A percentile compares a stretch with the other conserved stretches of the same genome.
Evolutionary conservation across 2,888 invertebrate species (phyloP).

Genomic region (Holacanthella duospinosa): DNA sequence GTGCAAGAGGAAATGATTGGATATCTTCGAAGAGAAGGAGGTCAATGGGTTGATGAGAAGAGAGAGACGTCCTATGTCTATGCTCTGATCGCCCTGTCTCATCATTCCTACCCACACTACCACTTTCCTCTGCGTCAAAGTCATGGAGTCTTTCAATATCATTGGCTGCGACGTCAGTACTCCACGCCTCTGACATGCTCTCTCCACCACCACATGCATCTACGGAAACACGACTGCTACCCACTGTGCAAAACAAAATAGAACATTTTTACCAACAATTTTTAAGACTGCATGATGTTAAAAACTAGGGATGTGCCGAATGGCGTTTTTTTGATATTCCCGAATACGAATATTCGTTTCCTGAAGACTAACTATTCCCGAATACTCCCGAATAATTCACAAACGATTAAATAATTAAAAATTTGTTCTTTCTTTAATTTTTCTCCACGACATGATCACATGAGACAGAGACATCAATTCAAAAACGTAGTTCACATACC

Average conservation of each 20-base stretch:
- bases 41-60: slow-evolving; percentile 5
- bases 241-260: no score
- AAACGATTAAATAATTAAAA: no score
- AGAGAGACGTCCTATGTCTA: slow-evolving; percentile 34
- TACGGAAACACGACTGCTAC: slow-evolving; percentile 2
- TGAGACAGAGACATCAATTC: no score
- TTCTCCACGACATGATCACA: no score
- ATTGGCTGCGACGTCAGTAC: slow-evolving; percentile 86
- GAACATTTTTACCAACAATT: background rate
- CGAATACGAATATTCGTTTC: no score
- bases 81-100: slow-evolving; percentile 55
- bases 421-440: no score
- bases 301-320: no score
- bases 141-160: slow-evolving; percentile 86
- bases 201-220: slow-evolving; percentile 45
- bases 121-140: slow-evolving; percentile 60
- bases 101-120: slow-evolving; percentile 60
- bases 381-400: no score
- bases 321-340: no score
- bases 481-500: no score
- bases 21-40: slow-evolving; percentile 7
- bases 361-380: no score
- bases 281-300: no score
- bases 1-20: background rate
- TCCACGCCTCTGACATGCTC: slow-evolving; percentile 96